phyloP scores from a whole-genome alignment of 2,113 vertebrate species.

The Xiphophorus maculatus region DNA sequence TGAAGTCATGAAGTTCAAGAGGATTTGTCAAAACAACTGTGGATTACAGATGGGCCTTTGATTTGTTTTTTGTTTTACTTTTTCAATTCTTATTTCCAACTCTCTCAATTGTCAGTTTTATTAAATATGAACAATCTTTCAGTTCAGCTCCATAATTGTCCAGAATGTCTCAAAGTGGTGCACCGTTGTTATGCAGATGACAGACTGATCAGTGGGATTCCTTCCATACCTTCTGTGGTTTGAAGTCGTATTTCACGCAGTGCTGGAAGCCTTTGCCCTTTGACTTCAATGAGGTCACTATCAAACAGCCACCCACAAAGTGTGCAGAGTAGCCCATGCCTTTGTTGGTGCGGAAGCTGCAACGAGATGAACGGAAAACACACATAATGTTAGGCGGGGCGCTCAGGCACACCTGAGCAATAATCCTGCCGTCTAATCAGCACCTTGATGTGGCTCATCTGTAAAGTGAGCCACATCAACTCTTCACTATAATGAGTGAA shows the following conservation, averaged over 20 bases:
- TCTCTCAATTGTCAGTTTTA: background rate
- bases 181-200: background rate
- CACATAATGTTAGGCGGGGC: background rate
- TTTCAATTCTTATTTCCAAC: too few species aligned
- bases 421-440: too few species aligned
- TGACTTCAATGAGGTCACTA: conserved; percentile 96
- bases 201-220: background rate
- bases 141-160: background rate
- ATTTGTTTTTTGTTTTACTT: too few species aligned
- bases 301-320: conserved; percentile 96
- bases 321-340: conserved; percentile 98
- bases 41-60: too few species aligned
- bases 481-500: too few species aligned
- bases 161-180: background rate
- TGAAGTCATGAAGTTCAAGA: too few species aligned
- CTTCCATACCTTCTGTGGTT: conserved; percentile 92
- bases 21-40: too few species aligned
- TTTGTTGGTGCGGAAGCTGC: conserved; percentile 97
- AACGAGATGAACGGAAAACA: conserved; percentile 17
- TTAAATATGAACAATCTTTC: background rate
- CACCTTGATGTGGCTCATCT: background rate
- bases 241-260: conserved; percentile 99
- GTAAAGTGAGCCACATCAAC: background rate
- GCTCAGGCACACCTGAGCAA: too few species aligned
- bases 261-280: conserved; percentile 99